Percentiles rank a stretch among this genome's conserved stretches.
These are phyloP conservation scores for Mormyrus proboscirostris DNA, from an alignment of 2,797 vertebrate species.

Conservation along the genomic window DNA sequence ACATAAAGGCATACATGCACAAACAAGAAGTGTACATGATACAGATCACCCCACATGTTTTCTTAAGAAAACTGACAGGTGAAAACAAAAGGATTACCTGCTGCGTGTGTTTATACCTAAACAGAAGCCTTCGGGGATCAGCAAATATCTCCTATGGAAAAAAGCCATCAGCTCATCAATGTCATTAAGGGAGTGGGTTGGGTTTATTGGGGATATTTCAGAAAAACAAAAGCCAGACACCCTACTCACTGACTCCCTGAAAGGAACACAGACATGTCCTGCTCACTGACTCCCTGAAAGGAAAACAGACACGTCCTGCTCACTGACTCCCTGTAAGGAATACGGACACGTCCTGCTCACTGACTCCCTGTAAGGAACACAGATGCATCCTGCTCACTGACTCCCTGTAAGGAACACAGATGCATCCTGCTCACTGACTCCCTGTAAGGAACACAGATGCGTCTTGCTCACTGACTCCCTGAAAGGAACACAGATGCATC, in stretches of 20 bases:
- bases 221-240: not conserved
- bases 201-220: not conserved
- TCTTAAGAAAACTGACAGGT: not conserved
- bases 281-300: not conserved
- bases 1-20: constrained; percentile 4
- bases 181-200: not conserved
- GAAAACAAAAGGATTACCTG: not conserved
- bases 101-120: not conserved
- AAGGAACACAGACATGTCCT: not conserved
- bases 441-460: not conserved
- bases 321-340: not conserved
- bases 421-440: not conserved
- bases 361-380: not conserved
- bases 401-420: not conserved
- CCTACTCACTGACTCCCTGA: not conserved
- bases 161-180: not conserved
- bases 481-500: not conserved
- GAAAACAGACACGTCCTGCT: not conserved
- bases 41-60: not conserved
- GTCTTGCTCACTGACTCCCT: not conserved
- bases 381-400: not conserved
- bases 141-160: constrained; percentile 1
- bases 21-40: not conserved
- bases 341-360: not conserved
- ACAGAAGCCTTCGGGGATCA: not conserved